phyloP scores from a whole-genome alignment of 1,140 invertebrate genomes.

The Drosophila mayri region DNA sequence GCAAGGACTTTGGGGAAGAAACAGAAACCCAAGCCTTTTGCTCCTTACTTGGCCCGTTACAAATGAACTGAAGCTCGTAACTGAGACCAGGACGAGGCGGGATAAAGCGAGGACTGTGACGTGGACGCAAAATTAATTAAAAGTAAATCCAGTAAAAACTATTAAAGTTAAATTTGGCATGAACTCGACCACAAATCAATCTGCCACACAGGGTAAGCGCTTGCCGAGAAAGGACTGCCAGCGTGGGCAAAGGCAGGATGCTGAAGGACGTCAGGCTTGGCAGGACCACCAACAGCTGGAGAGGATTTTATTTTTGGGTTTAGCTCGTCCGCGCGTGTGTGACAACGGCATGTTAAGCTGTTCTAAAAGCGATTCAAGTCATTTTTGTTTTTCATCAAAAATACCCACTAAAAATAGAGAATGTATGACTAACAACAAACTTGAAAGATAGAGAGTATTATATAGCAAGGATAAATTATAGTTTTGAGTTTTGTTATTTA shows the following conservation, averaged over 20 bases:
- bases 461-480: not conserved
- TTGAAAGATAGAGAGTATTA: not conserved
- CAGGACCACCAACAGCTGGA: conserved; percentile 42
- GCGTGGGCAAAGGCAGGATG: conserved; percentile 8
- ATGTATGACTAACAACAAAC: not conserved
- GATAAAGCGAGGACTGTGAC: not conserved
- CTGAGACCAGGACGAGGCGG: conserved; percentile 32
- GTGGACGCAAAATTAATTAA: conserved; percentile 73
- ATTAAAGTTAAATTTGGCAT: conserved; percentile 83
- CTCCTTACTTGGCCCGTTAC: conserved; percentile 58
- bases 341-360: conserved; percentile 76
- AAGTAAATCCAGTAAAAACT: conserved; percentile 83
- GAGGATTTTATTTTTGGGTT: conserved; percentile 59
- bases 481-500: not conserved
- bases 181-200: conserved; percentile 82
- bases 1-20: conserved; percentile 10
- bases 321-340: conserved; percentile 56
- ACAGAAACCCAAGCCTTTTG: conserved; percentile 10
- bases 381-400: conserved; percentile 34
- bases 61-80: conserved; percentile 74
- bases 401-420: not conserved
- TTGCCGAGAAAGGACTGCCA: conserved; percentile 37
- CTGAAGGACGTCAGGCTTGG: not conserved
- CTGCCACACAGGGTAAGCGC: conserved; percentile 76
- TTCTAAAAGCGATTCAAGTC: conserved; percentile 75